Base-by-base conservation (phyloP, 2,797 vertebrate species). In the Manis crassicaudata region DNA sequence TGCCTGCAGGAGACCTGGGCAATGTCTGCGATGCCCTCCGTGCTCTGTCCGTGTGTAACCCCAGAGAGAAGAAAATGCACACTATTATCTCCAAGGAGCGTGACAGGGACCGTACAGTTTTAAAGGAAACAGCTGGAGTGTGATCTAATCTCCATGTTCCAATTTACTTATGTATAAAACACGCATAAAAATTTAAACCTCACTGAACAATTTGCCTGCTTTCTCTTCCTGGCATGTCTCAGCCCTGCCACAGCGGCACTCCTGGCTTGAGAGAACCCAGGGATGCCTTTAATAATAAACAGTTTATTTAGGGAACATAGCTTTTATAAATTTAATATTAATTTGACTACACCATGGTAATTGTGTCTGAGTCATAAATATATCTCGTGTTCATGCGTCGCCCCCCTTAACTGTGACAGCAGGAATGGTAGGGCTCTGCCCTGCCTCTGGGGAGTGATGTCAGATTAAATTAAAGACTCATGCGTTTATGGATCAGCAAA, bases 81-180 rank as follows among this genome's bases (percentile, higher is more conserved):
- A 95, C 97, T 97, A 98, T 96, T 97, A 97, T 97, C 96, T 96
- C 98, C 17, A 92, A 98, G 96, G 96, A 82, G 95, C 97, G 96
- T 94, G 97, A 95, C 97, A 96, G 75, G 75, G 89, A 98, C 96
- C 98, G 88, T 86, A 96, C 82, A 79, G 79, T 97, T 98, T 98
- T 97, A 97, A 98, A 98, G 85, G 52, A 98, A 96, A 98, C 98
- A 98, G 97, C 98, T 98, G 98, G 98, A 98, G 96, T 98, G 98
- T 98, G 97, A 98, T 97, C 98, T 96, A 97, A 98, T 98, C 97
- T 98, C 96, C 98, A 98, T 97, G 95, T 98, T 98, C 95, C 97
- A 98, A 98, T 98, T 98, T 98, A 96, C 98, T 98, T 98, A 98
- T 97, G 95, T 97, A 98, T 98, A 98, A 98, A 98, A 97, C 97